A percentile compares a stretch with the other conserved stretches of the same genome.
These are phyloP conservation scores for Gymnocheta viridis DNA, from an alignment of 2,888 invertebrate genomes.

Conservation along the genomic window DNA sequence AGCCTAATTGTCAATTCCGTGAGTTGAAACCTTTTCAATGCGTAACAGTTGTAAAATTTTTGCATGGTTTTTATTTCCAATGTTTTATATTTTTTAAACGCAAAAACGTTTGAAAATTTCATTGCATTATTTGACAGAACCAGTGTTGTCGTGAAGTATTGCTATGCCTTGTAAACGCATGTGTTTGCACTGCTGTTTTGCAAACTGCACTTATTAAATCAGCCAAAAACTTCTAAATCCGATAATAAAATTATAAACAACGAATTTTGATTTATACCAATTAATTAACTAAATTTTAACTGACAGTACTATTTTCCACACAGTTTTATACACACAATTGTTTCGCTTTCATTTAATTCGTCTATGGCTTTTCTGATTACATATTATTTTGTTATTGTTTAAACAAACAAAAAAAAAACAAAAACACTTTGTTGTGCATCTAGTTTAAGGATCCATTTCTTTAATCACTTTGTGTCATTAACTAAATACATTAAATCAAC, in stretches of 20 bases:
- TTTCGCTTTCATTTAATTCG: constrained; percentile 18
- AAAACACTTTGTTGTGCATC: constrained; percentile 22
- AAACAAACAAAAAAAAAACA: no score
- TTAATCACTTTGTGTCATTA: constrained; percentile 50
- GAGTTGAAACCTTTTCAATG: no score
- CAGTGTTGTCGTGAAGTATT: no score
- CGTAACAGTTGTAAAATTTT: no score
- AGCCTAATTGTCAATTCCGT: no score
- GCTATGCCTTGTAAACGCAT: no score
- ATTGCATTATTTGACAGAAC: no score
- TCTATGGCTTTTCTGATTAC: constrained; percentile 27
- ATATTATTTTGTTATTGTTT: constrained; percentile 26
- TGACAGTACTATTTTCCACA: background rate
- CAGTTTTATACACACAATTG: constrained; percentile 20
- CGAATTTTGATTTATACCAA: constrained; percentile 55
- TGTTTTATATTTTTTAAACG: no score
- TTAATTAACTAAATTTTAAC: constrained; percentile 24
- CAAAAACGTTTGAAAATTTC: no score
- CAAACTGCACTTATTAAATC: no score
- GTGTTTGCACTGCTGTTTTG: no score
- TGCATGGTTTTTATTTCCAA: no score
- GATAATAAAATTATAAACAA: constrained; percentile 56
- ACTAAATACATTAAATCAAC: constrained; percentile 37
- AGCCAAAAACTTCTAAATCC: constrained; percentile 10
- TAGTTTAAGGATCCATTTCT: constrained; percentile 32